These are phyloP conservation scores for Brachionus calyciflorus DNA, from an alignment of 1,140 invertebrate genomes.

Conservation along the genomic window DNA sequence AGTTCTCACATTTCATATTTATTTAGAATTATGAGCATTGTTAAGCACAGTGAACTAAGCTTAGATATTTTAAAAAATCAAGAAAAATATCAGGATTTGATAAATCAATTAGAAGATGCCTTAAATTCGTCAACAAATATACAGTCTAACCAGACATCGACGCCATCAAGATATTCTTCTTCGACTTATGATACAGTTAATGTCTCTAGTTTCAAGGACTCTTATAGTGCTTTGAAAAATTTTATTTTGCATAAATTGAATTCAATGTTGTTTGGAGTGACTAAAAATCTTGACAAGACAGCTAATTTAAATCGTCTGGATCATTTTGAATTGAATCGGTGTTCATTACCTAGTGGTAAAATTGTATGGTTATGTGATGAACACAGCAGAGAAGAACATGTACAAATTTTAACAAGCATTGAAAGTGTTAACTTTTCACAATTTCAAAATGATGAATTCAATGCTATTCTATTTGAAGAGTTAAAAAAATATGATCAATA, in stretches of 20 bases:
- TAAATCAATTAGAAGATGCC: constrained; percentile 24
- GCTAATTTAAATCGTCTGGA: constrained; percentile 4
- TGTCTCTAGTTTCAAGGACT: not conserved
- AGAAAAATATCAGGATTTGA: constrained; percentile 25
- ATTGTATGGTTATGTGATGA: constrained; percentile 56
- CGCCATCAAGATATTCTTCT: not conserved
- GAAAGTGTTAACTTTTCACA: constrained; percentile 10
- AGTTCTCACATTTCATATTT: constrained; percentile 10
- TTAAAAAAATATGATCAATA: not conserved
- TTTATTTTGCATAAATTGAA: constrained; percentile 20
- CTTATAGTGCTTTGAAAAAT: constrained; percentile 17
- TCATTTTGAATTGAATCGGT: constrained; percentile 49
- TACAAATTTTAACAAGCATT: not conserved
- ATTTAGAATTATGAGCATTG: not conserved
- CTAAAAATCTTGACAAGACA: not conserved
- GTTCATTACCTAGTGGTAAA: constrained; percentile 57
- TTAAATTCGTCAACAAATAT: not conserved
- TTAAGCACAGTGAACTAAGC: constrained; percentile 40
- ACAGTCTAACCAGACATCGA: too few species aligned
- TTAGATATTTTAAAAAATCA: constrained; percentile 22
- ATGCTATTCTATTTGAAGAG: constrained; percentile 39
- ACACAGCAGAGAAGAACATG: constrained; percentile 52
- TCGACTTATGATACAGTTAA: too few species aligned
- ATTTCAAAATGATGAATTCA: constrained; percentile 37
- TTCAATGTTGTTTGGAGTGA: not conserved